Evolutionary conservation across 1,140 invertebrate genomes (phyloP), one percentile per base, ranked within the genome.

Genomic region (Papilio glaucus): DNA sequence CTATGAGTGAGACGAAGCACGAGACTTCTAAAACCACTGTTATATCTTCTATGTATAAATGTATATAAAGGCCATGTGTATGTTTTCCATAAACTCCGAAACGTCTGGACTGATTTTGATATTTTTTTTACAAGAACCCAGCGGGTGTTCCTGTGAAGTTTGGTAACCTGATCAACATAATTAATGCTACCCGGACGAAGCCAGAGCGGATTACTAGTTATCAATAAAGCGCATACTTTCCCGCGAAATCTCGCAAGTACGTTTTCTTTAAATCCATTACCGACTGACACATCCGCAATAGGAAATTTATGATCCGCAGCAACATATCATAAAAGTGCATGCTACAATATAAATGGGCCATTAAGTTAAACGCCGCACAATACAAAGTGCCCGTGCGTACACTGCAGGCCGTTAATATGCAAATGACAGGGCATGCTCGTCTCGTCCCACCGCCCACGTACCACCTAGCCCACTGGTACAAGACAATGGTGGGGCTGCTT

Each of bases 341-440:
- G 60, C 60, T 61, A 37, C 60, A 33, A 61, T 61, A 61, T 61
- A 61, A 61, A 61, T 33, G 29, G 60, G 60, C 60, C 60, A 61
- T 61, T 61, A 61, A 61, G 26, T 61, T 61, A 61, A 61, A 37
- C 60, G 29, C 8, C 21, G 24, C 7, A 61, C 29, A 61, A 61
- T 61, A 61, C 57, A 7, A 29, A n/a, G 60, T 61, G 26, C 60
- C 62, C 62, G 37, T 65, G 62, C 62, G 62, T 65, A 15, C 29
- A 29, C 8, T 29, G n/a, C n/a, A 10, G 15, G 2, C 37, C 9
- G 33, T 41, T 39, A 65, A 33, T 39, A 65, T 65, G 62, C 15
- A 21, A 65, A 65, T 65, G 33, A 39, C 3, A 8, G 61, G 33
- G 2, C 21, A 1, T 5, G 45, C 49, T 9, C 9, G 37, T 65